Conservation (phyloP, 2,888 invertebrate genomes). For the Trichopria drosophilae region DNA sequence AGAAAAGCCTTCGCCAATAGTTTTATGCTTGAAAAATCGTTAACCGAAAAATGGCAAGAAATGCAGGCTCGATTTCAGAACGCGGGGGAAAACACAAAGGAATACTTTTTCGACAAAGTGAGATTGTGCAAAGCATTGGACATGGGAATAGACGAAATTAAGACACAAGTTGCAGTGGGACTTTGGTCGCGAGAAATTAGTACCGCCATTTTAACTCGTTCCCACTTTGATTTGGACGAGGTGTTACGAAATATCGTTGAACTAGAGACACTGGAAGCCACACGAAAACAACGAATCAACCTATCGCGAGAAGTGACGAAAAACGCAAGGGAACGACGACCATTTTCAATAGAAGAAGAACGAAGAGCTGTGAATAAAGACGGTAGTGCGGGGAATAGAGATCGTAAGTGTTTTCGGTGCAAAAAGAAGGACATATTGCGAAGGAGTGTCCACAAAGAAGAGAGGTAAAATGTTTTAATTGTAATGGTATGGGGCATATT, state of each 20-base stretch:
- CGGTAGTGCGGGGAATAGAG: neutral
- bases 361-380: neutral
- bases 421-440: slow-evolving; percentile 4
- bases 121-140: slow-evolving; percentile 10
- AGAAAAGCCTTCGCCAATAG: slow-evolving; percentile 6
- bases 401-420: slow-evolving; percentile 8
- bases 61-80: slow-evolving; percentile 9
- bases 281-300: slow-evolving; percentile 3
- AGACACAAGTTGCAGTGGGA: slow-evolving; percentile 23
- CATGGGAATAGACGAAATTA: neutral
- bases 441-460: slow-evolving; percentile 5
- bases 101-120: slow-evolving; percentile 22
- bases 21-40: slow-evolving; percentile 12
- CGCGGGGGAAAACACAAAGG: slow-evolving; percentile 8
- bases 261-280: slow-evolving; percentile 10
- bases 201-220: slow-evolving; percentile 8
- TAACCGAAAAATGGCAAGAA: slow-evolving; percentile 20
- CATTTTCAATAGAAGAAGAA: neutral
- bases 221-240: slow-evolving; percentile 11
- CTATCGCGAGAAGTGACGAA: neutral
- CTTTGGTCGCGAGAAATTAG: slow-evolving; percentile 21
- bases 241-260: slow-evolving; percentile 5
- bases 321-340: neutral
- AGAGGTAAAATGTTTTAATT: slow-evolving; percentile 21
- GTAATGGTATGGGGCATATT: slow-evolving; percentile 17